These are phyloP conservation scores for Bovichtus diacanthus DNA, from an alignment of 2,797 vertebrate species.

Conservation along the genomic window DNA sequence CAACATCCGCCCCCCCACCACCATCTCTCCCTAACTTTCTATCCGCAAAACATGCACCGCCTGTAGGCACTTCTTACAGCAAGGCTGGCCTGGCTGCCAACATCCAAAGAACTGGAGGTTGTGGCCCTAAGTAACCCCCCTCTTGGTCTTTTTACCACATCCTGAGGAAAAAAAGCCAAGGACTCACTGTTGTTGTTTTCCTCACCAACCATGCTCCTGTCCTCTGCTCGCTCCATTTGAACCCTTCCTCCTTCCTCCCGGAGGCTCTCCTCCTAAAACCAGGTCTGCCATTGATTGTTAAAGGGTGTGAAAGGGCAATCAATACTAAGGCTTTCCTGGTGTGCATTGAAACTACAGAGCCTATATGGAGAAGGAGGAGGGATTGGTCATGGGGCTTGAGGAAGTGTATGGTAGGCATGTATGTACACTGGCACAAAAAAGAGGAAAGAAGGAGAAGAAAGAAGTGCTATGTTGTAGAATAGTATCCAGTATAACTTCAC, in stretches of 20 bases:
- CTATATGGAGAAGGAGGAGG: conserved; percentile 44
- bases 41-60: conserved; percentile 51
- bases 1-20: conserved; percentile 29
- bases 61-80: conserved; percentile 53
- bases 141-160: conserved; percentile 40
- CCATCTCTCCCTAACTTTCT: conserved; percentile 46
- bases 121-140: conserved; percentile 60
- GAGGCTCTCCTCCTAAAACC: conserved; percentile 52
- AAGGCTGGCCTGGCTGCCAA: conserved; percentile 59
- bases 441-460: conserved; percentile 5
- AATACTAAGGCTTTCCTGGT: conserved; percentile 64
- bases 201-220: conserved; percentile 15
- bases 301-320: conserved; percentile 80
- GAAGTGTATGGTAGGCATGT: conserved; percentile 22
- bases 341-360: conserved; percentile 61
- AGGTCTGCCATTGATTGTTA: conserved; percentile 78
- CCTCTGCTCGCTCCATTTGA: conserved; percentile 2
- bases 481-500: conserved; percentile 50
- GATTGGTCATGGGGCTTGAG: conserved; percentile 45
- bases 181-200: conserved; percentile 43
- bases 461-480: conserved; percentile 26
- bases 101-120: conserved; percentile 61
- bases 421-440: conserved; percentile 18
- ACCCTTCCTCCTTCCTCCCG: conserved; percentile 38
- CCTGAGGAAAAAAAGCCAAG: conserved; percentile 32